Evolutionary conservation across 1,140 invertebrate genomes (phyloP).

Genomic region (Macrostomum lignano): DNA sequence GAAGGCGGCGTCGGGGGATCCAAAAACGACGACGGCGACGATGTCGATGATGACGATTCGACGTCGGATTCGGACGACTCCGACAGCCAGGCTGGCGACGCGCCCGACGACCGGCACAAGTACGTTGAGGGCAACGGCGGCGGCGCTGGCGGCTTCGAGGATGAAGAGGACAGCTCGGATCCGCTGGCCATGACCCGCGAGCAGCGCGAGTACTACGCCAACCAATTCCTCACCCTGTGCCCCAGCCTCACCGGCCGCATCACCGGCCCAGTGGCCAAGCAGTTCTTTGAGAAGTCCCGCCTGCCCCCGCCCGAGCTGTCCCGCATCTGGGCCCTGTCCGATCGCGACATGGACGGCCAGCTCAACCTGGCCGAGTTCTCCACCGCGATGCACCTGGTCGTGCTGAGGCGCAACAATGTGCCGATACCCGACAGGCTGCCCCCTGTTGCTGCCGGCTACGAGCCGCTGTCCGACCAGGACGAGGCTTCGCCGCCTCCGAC

Average conservation of each 20-base stretch:
- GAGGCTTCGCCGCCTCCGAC: no score
- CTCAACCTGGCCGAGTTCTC: conserved; percentile 1
- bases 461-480: no score
- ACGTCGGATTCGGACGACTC: conserved; percentile 47
- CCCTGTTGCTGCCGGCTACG: no score
- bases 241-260: conserved; percentile 50
- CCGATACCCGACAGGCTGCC: conserved; percentile 1
- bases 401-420: conserved; percentile 3
- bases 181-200: conserved; percentile 63
- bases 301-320: conserved; percentile 59
- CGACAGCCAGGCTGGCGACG: conserved; percentile 45
- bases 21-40: conserved; percentile 1
- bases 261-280: conserved; percentile 44
- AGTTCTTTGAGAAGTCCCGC: conserved; percentile 81
- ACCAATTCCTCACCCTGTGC: conserved; percentile 60
- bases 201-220: conserved; percentile 62
- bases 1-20: no score
- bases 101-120: conserved; percentile 28
- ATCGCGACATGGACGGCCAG: not conserved
- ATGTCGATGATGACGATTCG: conserved; percentile 6
- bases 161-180: conserved; percentile 34
- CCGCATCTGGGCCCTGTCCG: conserved; percentile 38
- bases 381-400: conserved; percentile 5
- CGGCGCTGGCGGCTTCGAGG: conserved; percentile 16
- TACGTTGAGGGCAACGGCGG: conserved; percentile 7